Conservation (phyloP, 2,797 vertebrate genomes). For the Paedocypris micromegethes region DNA sequence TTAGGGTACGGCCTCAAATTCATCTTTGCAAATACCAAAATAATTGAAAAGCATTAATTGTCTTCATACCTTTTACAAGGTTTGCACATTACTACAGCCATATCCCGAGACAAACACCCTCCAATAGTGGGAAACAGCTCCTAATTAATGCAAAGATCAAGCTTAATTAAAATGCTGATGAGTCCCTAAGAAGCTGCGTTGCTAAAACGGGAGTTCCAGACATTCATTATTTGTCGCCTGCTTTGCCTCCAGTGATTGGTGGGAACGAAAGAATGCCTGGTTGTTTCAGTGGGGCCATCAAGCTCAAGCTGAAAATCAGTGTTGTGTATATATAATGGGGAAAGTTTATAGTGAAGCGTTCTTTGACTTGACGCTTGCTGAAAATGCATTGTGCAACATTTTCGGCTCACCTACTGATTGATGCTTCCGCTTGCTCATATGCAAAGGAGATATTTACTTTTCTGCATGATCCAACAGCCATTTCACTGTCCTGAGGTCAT, state of each 20-base stretch:
- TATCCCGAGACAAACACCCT: slow-evolving; percentile 13
- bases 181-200: slow-evolving; percentile 35
- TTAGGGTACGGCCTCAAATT: too few species aligned
- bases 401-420: slow-evolving; percentile 26
- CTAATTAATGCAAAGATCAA: slow-evolving; percentile 40
- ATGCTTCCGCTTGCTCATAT: slow-evolving; percentile 16
- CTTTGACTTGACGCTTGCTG: slow-evolving; percentile 11
- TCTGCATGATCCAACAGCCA: slow-evolving; percentile 17
- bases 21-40: too few species aligned
- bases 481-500: slow-evolving; percentile 49
- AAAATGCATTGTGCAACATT: slow-evolving; percentile 16
- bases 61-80: background rate
- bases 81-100: background rate
- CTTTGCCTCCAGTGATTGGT: slow-evolving; percentile 23
- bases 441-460: slow-evolving; percentile 4
- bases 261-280: slow-evolving; percentile 36
- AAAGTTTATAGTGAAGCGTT: slow-evolving; percentile 21
- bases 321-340: slow-evolving; percentile 30
- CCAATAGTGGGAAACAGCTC: slow-evolving; percentile 38
- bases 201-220: slow-evolving; percentile 35
- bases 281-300: slow-evolving; percentile 20
- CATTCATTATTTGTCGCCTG: slow-evolving; percentile 42
- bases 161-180: slow-evolving; percentile 41
- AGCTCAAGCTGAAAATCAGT: background rate
- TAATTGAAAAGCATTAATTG: background rate